Conservation (phyloP, 2,113 vertebrate genomes). For the Deroptyus accipitrinus region DNA sequence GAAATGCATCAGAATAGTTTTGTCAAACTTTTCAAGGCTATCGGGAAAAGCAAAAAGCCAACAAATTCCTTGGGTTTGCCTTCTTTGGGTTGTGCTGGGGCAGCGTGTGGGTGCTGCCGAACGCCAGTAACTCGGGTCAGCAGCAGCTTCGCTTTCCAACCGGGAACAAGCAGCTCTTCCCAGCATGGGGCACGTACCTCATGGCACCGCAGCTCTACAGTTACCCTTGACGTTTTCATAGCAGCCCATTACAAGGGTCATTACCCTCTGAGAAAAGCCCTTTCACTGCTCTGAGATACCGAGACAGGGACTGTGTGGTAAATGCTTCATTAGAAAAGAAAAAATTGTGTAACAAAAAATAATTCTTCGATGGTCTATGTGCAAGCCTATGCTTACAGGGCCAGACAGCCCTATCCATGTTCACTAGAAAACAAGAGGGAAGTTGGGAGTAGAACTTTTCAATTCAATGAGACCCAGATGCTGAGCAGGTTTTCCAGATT, state of each 20-base stretch:
- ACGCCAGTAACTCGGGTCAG: neutral
- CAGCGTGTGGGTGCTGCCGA: neutral
- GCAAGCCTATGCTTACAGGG: rapidly evolving
- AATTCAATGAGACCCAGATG: neutral
- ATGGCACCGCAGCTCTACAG: rapidly evolving
- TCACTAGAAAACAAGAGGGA: neutral
- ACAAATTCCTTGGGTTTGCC: neutral
- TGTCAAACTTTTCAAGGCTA: neutral
- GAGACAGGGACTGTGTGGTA: neutral
- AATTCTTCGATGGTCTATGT: neutral
- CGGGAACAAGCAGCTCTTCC: neutral
- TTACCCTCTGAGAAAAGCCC: neutral
- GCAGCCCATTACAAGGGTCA: neutral
- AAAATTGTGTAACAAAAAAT: rapidly evolving
- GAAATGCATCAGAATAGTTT: rapidly evolving
- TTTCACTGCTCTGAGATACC: neutral
- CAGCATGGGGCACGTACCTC: neutral
- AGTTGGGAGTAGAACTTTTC: neutral
- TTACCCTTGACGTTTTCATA: neutral
- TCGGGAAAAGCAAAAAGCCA: neutral
- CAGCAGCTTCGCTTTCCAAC: neutral
- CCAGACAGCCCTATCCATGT: rapidly evolving
- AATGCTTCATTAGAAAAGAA: neutral
- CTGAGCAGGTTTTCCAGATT: neutral
- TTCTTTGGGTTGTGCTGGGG: neutral